phyloP scores from a whole-genome alignment of 2,797 vertebrate species.

The Silurus lanzhouensis region DNA sequence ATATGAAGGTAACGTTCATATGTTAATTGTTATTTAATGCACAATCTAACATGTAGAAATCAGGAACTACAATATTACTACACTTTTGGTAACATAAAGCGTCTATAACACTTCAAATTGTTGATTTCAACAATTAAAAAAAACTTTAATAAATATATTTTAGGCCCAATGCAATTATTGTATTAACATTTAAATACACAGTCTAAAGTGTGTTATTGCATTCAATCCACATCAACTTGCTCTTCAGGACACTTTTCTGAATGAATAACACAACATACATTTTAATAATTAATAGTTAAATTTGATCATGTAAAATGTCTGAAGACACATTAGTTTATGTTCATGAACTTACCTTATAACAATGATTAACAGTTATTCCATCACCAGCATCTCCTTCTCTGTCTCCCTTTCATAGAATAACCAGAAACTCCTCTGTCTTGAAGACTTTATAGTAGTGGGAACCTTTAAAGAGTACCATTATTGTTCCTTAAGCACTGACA shows the following conservation, averaged over 20 bases:
- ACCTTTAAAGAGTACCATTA: neutral
- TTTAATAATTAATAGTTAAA: neutral
- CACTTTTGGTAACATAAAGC: neutral
- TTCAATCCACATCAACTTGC: neutral
- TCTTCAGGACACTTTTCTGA: neutral
- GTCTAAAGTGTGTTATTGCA: neutral
- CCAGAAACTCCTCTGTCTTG: neutral
- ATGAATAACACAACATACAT: neutral
- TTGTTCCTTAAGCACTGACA: too few relatives aligned
- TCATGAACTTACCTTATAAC: neutral
- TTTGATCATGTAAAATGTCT: neutral
- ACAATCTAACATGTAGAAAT: neutral
- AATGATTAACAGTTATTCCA: neutral
- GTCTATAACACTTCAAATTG: neutral
- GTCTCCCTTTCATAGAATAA: neutral
- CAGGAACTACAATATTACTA: neutral
- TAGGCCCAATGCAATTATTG: neutral
- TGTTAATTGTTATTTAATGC: neutral
- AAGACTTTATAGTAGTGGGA: neutral
- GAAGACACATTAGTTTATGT: neutral
- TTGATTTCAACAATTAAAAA: neutral
- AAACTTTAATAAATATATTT: neutral
- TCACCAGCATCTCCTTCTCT: neutral
- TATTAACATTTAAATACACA: neutral
- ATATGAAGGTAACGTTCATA: neutral